phyloP scores from a whole-genome alignment of 2,797 vertebrate species.

The Cuniculus paca region DNA sequence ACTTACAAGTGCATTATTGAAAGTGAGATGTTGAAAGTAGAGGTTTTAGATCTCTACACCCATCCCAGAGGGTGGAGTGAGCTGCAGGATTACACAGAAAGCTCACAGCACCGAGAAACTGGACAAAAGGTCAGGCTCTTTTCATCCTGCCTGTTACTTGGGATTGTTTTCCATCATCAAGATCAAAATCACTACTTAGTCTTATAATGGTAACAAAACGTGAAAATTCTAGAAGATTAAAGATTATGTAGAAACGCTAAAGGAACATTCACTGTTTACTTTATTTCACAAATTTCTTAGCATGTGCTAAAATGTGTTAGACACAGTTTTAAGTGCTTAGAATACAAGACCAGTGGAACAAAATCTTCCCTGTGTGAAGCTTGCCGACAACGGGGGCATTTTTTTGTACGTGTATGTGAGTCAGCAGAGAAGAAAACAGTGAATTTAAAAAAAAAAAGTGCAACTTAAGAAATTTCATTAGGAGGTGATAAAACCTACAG shows the following conservation, averaged over 20 bases:
- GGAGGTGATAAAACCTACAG: neutral
- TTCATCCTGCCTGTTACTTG: neutral
- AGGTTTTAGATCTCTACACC: neutral
- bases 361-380: neutral
- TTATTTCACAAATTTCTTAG: neutral
- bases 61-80: neutral
- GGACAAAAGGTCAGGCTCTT: neutral
- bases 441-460: neutral
- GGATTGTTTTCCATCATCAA: neutral
- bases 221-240: neutral
- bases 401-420: neutral
- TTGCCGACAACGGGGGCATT: neutral
- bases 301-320: neutral
- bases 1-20: neutral
- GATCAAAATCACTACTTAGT: neutral
- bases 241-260: neutral
- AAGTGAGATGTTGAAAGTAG: neutral
- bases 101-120: neutral
- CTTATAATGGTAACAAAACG: neutral
- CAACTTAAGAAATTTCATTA: slow-evolving; percentile 34
- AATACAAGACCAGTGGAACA: neutral
- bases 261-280: neutral
- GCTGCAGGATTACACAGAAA: neutral
- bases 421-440: neutral
- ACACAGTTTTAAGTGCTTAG: neutral